phyloP scores from a whole-genome alignment of 1,140 invertebrate genomes.

The Camponotus floridanus region DNA sequence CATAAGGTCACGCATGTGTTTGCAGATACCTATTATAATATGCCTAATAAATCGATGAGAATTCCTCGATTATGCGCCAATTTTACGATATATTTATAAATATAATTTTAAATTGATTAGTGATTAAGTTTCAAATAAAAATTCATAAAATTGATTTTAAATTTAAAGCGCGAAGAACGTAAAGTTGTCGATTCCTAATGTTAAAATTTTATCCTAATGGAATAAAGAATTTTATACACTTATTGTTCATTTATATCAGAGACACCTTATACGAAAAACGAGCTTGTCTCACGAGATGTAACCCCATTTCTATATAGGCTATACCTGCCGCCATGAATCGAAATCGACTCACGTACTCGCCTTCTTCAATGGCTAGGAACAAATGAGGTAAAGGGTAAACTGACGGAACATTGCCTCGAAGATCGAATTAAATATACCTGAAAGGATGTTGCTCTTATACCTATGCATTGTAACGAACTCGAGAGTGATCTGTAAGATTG shows the following conservation, averaged over 20 bases:
- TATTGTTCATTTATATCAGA: neutral
- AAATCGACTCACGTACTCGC: constrained; percentile 60
- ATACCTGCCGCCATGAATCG: neutral
- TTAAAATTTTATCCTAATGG: neutral
- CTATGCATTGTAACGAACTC: constrained; percentile 48
- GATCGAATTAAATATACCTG: constrained; percentile 18
- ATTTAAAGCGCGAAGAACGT: neutral
- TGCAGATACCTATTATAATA: neutral
- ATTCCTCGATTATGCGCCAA: neutral
- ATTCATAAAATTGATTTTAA: neutral
- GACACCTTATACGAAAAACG: neutral
- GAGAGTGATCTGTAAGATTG: neutral
- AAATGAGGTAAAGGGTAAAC: constrained; percentile 34
- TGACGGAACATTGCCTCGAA: neutral
- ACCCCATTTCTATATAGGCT: constrained; percentile 30
- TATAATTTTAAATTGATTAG: neutral
- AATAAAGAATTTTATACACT: neutral
- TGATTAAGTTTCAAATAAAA: neutral
- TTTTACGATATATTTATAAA: neutral
- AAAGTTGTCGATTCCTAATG: neutral
- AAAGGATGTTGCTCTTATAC: constrained; percentile 29
- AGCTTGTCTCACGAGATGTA: constrained; percentile 31
- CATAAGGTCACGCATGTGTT: constrained; percentile 17
- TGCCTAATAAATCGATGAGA: neutral
- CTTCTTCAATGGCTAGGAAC: constrained; percentile 21